Evolutionary conservation across 2,113 vertebrate genomes (phyloP).

Genomic region (Tonatia bakeri): DNA sequence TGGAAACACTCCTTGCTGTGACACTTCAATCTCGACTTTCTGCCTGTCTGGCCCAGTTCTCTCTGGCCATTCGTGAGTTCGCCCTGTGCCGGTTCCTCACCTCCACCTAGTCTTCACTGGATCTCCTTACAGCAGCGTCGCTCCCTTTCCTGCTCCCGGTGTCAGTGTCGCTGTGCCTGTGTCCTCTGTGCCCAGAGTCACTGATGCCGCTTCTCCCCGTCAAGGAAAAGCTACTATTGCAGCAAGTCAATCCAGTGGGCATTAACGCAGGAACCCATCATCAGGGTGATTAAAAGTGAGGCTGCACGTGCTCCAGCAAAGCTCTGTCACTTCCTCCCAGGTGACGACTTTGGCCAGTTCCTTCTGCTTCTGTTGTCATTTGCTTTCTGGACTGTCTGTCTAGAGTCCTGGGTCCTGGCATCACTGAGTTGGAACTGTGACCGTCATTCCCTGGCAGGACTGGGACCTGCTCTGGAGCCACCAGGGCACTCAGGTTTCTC

Average conservation of each 20-base stretch:
- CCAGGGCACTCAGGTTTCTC: background rate
- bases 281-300: background rate
- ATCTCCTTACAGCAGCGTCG: background rate
- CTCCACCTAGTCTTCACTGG: background rate
- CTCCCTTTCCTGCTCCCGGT: background rate
- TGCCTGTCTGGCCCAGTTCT: background rate
- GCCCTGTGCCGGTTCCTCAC: background rate
- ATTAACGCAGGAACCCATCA: background rate
- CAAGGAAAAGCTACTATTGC: background rate
- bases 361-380: background rate
- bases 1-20: background rate
- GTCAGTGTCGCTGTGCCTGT: background rate
- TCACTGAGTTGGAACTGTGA: background rate
- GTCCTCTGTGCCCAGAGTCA: constrained; percentile 14
- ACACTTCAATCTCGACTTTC: background rate
- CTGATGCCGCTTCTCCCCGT: background rate
- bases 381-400: background rate
- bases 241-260: background rate
- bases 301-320: background rate
- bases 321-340: background rate
- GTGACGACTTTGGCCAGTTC: background rate
- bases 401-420: accelerated
- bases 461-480: background rate
- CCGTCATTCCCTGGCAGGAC: background rate
- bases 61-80: background rate